Evolutionary conservation across 2,113 vertebrate species (phyloP).

Genomic region (Cyanoderma ruficeps): DNA sequence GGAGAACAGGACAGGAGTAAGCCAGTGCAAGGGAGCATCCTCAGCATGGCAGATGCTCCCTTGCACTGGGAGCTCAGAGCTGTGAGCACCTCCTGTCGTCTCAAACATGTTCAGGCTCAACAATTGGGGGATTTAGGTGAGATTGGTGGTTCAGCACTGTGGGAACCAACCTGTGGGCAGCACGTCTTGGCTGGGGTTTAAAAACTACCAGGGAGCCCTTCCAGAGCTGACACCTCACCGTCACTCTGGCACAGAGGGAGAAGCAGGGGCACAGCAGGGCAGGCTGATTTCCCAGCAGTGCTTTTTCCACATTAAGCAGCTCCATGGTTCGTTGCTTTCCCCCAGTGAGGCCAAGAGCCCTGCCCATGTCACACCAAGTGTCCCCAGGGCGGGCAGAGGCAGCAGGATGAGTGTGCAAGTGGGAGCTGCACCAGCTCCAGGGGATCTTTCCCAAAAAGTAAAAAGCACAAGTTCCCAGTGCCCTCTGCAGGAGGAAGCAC

Average conservation of each 20-base stretch:
- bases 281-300: not conserved
- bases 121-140: not conserved
- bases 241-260: rapidly evolving
- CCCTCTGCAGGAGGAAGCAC: slow-evolving; percentile 62
- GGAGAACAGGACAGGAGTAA: not conserved
- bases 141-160: not conserved
- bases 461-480: slow-evolving; percentile 42
- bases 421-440: rapidly evolving
- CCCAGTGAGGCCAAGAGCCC: not conserved
- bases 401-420: rapidly evolving
- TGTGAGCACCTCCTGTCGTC: not conserved
- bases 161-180: not conserved
- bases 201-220: not conserved
- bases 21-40: not conserved
- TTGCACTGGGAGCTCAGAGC: too few relatives aligned
- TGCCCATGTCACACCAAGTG: rapidly evolving
- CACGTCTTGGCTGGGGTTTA: rapidly evolving
- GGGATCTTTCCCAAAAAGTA: not conserved
- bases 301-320: not conserved
- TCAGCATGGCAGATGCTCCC: not conserved
- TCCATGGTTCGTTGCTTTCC: rapidly evolving
- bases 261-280: not conserved
- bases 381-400: not conserved
- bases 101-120: not conserved
- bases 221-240: rapidly evolving